Percentiles rank a stretch among this genome's conserved stretches.
These are phyloP conservation scores for Philonicus albiceps DNA, from an alignment of 2,888 invertebrate species.

Conservation along the genomic window DNA sequence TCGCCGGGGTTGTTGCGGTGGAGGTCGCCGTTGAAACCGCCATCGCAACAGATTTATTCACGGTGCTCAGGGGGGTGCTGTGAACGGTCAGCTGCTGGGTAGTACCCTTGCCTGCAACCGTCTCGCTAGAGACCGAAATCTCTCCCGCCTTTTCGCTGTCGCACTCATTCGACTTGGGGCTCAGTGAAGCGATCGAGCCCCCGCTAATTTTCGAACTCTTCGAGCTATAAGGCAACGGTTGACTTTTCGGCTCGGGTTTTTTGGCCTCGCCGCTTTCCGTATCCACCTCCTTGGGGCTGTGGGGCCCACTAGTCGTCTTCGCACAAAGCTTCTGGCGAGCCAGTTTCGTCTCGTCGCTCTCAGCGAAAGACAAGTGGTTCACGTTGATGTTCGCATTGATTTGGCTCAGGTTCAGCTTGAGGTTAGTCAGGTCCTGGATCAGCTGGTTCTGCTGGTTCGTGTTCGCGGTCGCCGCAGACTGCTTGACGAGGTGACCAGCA, in stretches of 20 bases:
- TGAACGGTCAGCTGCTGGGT: conserved; percentile 66
- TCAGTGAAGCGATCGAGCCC: conserved; percentile 27
- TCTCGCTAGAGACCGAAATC: conserved; percentile 54
- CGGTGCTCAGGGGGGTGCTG: conserved; percentile 65
- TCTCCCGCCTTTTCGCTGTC: conserved; percentile 54
- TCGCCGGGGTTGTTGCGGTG: conserved; percentile 51
- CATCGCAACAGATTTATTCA: conserved; percentile 61
- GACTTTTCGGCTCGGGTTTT: conserved; percentile 90
- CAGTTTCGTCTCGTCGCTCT: conserved; percentile 66
- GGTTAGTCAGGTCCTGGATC: conserved; percentile 61
- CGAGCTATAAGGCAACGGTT: conserved; percentile 88
- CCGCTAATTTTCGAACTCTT: conserved; percentile 60
- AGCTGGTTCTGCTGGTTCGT: conserved; percentile 62
- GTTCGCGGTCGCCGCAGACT: conserved; percentile 60
- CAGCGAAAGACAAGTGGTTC: conserved; percentile 66
- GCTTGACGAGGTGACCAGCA: conserved; percentile 60
- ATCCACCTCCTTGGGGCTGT: conserved; percentile 30
- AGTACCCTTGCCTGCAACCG: conserved; percentile 55
- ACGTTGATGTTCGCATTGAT: conserved; percentile 65
- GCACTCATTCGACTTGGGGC: conserved; percentile 51
- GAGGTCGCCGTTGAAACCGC: conserved; percentile 56
- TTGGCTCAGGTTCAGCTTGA: conserved; percentile 55
- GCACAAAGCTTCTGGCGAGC: conserved; percentile 60
- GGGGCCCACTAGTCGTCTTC: conserved; percentile 15
- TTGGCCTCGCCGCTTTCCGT: conserved; percentile 53